These are phyloP conservation scores for Tanytarsus gracilentus DNA, from an alignment of 2,888 invertebrate genomes.

Conservation along the genomic window DNA sequence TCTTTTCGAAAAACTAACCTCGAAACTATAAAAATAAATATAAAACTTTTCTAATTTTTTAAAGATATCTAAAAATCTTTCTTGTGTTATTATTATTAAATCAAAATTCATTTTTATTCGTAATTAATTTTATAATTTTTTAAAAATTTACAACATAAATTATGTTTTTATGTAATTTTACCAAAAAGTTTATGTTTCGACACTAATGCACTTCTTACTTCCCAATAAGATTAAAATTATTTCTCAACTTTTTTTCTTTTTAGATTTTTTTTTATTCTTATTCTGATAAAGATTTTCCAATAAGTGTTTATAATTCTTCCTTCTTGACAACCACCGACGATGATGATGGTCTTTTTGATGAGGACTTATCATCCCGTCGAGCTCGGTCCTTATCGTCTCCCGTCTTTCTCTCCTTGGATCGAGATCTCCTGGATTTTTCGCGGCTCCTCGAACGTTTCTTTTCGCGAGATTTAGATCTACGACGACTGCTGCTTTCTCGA, in stretches of 20 bases:
- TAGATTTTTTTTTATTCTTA: not conserved
- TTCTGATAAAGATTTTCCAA: not conserved
- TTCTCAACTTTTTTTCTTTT: not conserved
- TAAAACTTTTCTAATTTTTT: too few relatives aligned
- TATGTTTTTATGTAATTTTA: too few relatives aligned
- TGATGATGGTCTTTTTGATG: conserved; percentile 10
- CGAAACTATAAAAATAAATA: not conserved
- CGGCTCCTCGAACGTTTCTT: conserved; percentile 36
- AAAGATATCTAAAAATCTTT: not conserved
- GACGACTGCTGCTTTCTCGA: conserved; percentile 34
- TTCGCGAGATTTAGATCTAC: conserved; percentile 36
- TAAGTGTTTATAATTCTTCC: conserved; percentile 1
- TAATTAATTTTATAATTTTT: too few relatives aligned
- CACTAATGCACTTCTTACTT: not conserved
- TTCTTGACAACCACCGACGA: too few relatives aligned
- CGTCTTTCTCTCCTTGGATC: conserved; percentile 34
- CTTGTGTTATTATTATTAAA: not conserved
- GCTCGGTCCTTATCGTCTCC: conserved; percentile 30
- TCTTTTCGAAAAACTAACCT: not conserved
- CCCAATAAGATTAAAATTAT: not conserved
- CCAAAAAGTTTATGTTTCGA: too few relatives aligned
- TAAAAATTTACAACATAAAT: too few relatives aligned
- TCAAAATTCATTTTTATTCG: not conserved
- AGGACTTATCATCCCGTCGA: conserved; percentile 11
- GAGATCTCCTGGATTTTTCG: conserved; percentile 34